Evolutionary conservation across 2,888 invertebrate species (phyloP), one percentile per base, ranked within the genome.

Genomic region (Bedellia somnulentella): DNA sequence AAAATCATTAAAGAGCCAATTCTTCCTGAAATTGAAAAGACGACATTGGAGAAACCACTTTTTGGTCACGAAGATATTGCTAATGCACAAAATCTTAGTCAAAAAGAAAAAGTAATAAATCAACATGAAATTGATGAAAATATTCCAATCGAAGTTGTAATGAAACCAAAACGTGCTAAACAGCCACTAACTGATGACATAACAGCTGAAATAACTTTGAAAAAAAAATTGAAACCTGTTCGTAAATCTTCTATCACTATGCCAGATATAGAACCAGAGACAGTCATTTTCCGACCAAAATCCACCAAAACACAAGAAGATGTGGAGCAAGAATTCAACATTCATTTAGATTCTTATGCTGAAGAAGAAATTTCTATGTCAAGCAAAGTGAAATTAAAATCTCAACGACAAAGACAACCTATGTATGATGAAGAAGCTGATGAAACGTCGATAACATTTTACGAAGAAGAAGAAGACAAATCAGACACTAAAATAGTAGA

Each of bases 301-400:
- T 61, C 75, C 4, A 86, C 83, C 1, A 89, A 86, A 68, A 87
- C 86, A 1, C 88, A 87, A 57, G 90, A 91, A 73, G 88, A 90
- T 45, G 88, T 92, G 9, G 91, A 92, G 50, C 92, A 92, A 67
- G 92, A 92, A 63, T 92, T 92, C 53, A 90, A 87, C 58, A 90
- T 92, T 40, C 86, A 87, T 8, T 63, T 91, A 36, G 87, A 91
- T 59, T 87, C 88, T 0, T 91, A 91, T 52, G 89, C 89, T 22
- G 91, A 90, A 64, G 91, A 91, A 73, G 89, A 91, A 64, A 86
- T 91, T 42, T 88, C 89, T 5, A 86, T 91, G 85, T 85, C 87
- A 3, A 87, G 89, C 34, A 90, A 88, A 60, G 85, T 91, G 1
- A 87, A 86, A 60, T 47, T 91, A 5, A 89, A 86, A 53, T 87